Base-by-base conservation (phyloP, 2,888 invertebrate species). In the Apamea monoglypha region DNA sequence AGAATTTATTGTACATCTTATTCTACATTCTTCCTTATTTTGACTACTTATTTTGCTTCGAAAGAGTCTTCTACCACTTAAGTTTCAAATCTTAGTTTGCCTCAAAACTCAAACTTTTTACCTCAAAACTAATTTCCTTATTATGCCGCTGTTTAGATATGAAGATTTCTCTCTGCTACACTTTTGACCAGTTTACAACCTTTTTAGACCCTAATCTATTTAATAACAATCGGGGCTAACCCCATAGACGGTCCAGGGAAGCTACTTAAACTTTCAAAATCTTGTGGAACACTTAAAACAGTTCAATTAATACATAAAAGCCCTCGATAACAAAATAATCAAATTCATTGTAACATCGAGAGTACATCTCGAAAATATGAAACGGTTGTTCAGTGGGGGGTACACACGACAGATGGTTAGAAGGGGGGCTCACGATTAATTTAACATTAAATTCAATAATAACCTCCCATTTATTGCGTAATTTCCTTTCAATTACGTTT, bases 391-490 rank as follows among this genome's bases (percentile, higher is more conserved):
- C 88, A 67, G 79, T 89, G 89, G 89, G 92, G 91, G 92, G 90
- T 91, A 91, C 89, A 91, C 90, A 92, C 96, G 96, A 94, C 97
- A 96, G 96, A 96, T 97, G 96, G 92, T 89, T 91, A 92, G 91
- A 91, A 92, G 93, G 94, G 95, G 94, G 93, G 91, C 90, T 92
- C 88, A 89, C 95, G 95, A 95, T 96, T 96, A 96, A 96, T 96
- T 96, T 95, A 95, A 96, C 96, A 96, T 96, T 96, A 96, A 96
- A 97, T 96, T 97, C 96, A 96, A 96, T 97, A 96, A 96, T 96
- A 96, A 96, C 96, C 94, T 94, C 91, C 95, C 96, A 96, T 96
- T 96, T 96, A 96, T 96, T 95, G 96, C 95, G 96, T 96, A 96
- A 97, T 97, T 96, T 97, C 96, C 96, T 95, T 94, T 93, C 96